Percentiles rank a stretch among this genome's conserved stretches.
Conservation (phyloP, 92 coral and sea anemone genomes). For the Chrysogorgia sp. region DNA sequence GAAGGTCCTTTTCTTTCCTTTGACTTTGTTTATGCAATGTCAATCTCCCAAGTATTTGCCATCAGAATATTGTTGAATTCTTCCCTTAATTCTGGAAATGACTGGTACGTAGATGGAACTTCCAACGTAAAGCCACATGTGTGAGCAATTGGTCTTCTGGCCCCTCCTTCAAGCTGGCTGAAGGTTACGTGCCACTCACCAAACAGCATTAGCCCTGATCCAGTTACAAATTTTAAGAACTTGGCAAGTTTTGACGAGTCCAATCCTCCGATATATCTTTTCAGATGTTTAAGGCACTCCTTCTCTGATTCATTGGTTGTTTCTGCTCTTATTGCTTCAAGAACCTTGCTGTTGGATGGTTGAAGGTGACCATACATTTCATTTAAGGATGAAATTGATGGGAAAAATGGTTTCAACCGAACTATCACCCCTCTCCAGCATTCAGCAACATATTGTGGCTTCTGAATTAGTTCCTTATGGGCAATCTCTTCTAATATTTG, state of each 20-base stretch:
- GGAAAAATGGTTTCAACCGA: slow-evolving; percentile 15
- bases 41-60: neutral
- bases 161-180: no score
- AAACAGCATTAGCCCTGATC: slow-evolving; percentile 1
- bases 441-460: no score
- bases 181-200: neutral
- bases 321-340: slow-evolving; percentile 12
- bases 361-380: neutral
- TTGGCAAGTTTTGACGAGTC: neutral
- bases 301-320: slow-evolving; percentile 24
- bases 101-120: no score
- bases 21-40: neutral
- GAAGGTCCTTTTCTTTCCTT: no score
- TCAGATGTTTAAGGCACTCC: slow-evolving; percentile 29
- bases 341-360: slow-evolving; percentile 35
- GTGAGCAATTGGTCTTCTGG: no score
- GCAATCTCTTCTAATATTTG: slow-evolving; percentile 29
- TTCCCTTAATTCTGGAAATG: no score
- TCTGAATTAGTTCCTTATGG: slow-evolving; percentile 44
- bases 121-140: no score
- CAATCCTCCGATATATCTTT: slow-evolving; percentile 27
- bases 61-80: no score
- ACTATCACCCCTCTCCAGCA: slow-evolving; percentile 31
- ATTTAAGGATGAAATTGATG: neutral
- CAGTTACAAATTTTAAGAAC: neutral